Percentiles rank a stretch among this genome's conserved stretches.
These are phyloP conservation scores for Acheta domesticus DNA, from an alignment of 2,888 invertebrate genomes.

Conservation along the genomic window DNA sequence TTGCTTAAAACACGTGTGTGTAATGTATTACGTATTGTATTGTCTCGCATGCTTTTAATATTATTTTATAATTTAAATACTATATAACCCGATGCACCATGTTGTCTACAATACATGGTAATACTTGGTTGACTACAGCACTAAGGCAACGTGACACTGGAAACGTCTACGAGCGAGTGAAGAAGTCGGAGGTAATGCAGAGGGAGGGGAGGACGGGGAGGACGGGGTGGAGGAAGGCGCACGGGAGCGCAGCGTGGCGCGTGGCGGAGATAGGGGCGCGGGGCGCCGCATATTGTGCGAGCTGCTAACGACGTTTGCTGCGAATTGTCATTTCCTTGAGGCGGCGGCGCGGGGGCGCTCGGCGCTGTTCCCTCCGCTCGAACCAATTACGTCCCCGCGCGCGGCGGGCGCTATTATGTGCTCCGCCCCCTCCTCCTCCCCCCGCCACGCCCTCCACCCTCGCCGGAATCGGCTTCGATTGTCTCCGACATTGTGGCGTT, in stretches of 20 bases:
- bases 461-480: neutral
- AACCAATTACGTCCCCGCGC: conserved; percentile 3
- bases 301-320: neutral
- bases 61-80: too few relatives aligned
- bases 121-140: too few relatives aligned
- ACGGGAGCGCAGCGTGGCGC: neutral
- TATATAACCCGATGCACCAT: too few relatives aligned
- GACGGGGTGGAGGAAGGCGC: neutral
- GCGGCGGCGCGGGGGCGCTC: neutral
- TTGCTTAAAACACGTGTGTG: too few relatives aligned
- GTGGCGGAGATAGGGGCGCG: neutral
- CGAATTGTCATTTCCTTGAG: conserved; percentile 3
- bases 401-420: neutral
- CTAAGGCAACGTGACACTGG: too few relatives aligned
- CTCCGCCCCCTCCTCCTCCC: neutral
- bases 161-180: too few relatives aligned
- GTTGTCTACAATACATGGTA: too few relatives aligned
- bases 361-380: neutral
- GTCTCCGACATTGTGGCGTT: neutral
- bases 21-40: too few relatives aligned
- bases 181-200: too few relatives aligned
- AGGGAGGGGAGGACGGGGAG: too few relatives aligned
- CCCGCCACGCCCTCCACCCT: neutral
- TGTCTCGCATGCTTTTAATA: too few relatives aligned
- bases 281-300: neutral